Conservation (phyloP, 2,888 invertebrate species). For the Aspidiotus destructor region DNA sequence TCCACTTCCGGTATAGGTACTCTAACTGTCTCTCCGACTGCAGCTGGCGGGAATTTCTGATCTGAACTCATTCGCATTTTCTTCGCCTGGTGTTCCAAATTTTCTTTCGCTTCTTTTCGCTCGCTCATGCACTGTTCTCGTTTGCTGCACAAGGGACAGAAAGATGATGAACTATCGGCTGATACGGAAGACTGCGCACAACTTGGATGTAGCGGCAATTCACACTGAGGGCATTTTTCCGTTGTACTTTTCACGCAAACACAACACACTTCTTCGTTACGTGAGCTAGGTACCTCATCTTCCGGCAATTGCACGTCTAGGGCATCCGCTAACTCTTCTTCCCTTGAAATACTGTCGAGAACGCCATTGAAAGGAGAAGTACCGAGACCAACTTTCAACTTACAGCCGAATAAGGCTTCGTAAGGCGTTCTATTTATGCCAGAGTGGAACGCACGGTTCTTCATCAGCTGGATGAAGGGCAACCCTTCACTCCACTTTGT, state of each 20-base stretch:
- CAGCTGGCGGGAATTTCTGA: background rate
- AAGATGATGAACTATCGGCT: background rate
- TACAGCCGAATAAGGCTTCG: slow-evolving; percentile 37
- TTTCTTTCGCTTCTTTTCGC: background rate
- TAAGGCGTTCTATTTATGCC: slow-evolving; percentile 41
- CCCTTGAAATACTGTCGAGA: background rate
- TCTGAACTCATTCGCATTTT: background rate
- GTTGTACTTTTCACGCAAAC: background rate
- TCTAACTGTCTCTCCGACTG: background rate
- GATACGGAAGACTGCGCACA: background rate
- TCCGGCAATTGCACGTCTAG: background rate
- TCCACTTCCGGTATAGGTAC: background rate
- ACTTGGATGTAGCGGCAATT: slow-evolving; percentile 1
- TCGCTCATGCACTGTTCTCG: background rate
- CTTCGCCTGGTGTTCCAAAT: background rate
- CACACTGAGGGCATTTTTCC: slow-evolving; percentile 1
- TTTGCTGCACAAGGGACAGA: slow-evolving; percentile 3
- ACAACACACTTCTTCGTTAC: slow-evolving; percentile 1
- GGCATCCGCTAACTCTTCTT: slow-evolving; percentile 1
- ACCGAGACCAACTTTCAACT: background rate
- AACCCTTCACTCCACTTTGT: slow-evolving; percentile 43
- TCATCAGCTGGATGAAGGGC: slow-evolving; percentile 42
- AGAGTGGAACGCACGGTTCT: slow-evolving; percentile 41
- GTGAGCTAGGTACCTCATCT: background rate
- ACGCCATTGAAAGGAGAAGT: background rate